Conservation (phyloP, 2,888 invertebrate genomes). For the Blastobasis lacticolella region DNA sequence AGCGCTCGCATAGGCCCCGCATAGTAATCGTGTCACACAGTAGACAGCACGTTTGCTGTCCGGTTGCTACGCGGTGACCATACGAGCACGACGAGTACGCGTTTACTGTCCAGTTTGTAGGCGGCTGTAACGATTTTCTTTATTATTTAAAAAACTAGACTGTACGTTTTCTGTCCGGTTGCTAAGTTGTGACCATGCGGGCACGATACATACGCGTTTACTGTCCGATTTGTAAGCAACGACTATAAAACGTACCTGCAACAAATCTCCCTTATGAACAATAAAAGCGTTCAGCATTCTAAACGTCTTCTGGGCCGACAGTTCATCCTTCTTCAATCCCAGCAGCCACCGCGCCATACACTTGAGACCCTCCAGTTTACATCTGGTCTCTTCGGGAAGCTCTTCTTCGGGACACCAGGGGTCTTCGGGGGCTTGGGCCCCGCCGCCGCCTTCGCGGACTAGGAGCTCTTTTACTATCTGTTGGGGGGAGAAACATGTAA, state of each 20-base stretch:
- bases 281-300: constrained; percentile 96
- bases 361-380: constrained; percentile 95
- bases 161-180: too few relatives aligned
- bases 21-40: too few relatives aligned
- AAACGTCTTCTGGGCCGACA: constrained; percentile 94
- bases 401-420: constrained; percentile 91
- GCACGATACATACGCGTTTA: too few relatives aligned
- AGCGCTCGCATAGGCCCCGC: too few relatives aligned
- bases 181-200: too few relatives aligned
- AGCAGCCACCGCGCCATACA: constrained; percentile 97
- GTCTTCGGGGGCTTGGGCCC: constrained; percentile 64
- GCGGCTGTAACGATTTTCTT: too few relatives aligned
- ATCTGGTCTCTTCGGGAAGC: constrained; percentile 91
- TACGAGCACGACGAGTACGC: too few relatives aligned
- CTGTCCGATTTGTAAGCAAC: too few relatives aligned
- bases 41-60: too few relatives aligned
- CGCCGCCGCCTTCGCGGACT: constrained; percentile 84
- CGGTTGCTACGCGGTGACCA: too few relatives aligned
- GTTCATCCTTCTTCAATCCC: constrained; percentile 89
- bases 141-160: too few relatives aligned
- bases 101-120: too few relatives aligned
- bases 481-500: background rate
- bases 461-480: constrained; percentile 95
- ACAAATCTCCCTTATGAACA: constrained; percentile 90
- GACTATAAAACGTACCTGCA: constrained; percentile 71